Base-by-base conservation (phyloP, 2,113 vertebrate species). In the Gavialis gangeticus region DNA sequence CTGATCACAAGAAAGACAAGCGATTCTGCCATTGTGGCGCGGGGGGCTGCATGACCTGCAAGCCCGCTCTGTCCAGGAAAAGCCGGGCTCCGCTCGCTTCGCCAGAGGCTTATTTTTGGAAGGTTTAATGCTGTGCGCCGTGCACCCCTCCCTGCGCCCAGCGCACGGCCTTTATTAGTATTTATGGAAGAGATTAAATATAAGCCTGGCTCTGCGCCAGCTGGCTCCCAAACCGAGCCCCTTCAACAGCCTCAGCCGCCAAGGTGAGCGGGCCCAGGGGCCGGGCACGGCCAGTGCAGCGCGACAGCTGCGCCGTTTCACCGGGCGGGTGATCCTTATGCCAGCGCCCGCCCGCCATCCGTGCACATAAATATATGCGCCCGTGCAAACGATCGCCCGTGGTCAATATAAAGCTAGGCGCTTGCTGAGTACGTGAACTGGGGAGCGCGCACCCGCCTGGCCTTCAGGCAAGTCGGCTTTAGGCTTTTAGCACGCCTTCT, bases 161-260 rank as follows among this genome's bases (percentile, higher is more conserved):
- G n/a, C 92, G 97, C 77, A 91, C 84, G 82, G 58, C 90, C 80
- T 93, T 77, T 96, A 88, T 97, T 97, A 97, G 93, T 96, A 63
- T 97, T 96, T 93, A 75, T 77, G 81, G 95, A 95, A 91, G 84
- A 94, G 95, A 95, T 97, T 97, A 97, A 97, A 96, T 98, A 96
- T 96, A 96, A 97, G 95, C 95, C 89, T 96, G 94, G 94, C 94
- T 54, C 0, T 10, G 34, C 63, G 96, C 91, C 94, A 95, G 82
- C 90, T 96, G 93, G 96, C 91, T 97, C 83, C 58, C 54, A 5
- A 27, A 76, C 85, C 95, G 62, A 75, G 85, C 2, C 21, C 82
- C 88, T 95, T 89, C 84, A 92, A 97, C 94, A 94, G 83, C 56
- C 37, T 76, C 88, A 75, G 24, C 62, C 19, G 92, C 94, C 88